Percentiles rank a stretch among this genome's conserved stretches.
These are phyloP conservation scores for Carollia perspicillata DNA, from an alignment of 2,113 vertebrate species.

Conservation along the genomic window DNA sequence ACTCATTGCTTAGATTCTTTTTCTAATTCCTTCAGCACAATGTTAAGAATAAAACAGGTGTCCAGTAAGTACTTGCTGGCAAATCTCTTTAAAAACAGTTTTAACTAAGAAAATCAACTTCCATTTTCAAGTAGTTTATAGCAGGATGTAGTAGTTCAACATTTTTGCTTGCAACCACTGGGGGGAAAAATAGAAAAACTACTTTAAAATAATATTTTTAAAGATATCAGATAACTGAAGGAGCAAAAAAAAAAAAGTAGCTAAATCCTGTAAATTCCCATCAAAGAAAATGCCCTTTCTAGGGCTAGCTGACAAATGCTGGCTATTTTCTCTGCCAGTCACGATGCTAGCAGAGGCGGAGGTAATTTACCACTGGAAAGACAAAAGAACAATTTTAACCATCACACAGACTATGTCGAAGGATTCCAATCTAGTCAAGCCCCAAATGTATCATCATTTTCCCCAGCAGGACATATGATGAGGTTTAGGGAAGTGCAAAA, in stretches of 20 bases:
- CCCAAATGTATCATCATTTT: neutral
- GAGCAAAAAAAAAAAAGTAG: neutral
- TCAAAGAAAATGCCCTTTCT: neutral
- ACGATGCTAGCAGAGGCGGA: neutral
- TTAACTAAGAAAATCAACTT: neutral
- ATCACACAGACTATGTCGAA: neutral
- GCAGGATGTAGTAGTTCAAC: neutral
- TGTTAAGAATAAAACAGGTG: neutral
- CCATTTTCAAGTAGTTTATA: neutral
- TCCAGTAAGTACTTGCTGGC: neutral
- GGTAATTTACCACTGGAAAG: neutral
- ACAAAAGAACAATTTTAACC: neutral
- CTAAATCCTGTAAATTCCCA: neutral
- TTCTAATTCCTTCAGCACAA: neutral
- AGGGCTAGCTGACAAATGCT: neutral
- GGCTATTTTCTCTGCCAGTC: neutral
- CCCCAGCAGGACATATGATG: neutral
- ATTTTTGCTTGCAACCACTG: neutral
- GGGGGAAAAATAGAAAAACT: neutral
- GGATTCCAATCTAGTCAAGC: neutral
- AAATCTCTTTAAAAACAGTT: neutral
- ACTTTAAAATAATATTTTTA: conserved; percentile 9
- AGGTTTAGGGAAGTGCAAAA: neutral
- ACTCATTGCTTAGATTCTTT: neutral
- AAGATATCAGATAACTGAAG: neutral